Evolutionary conservation across 2,888 invertebrate species (phyloP), one percentile per base, ranked within the genome.

Genomic region (Caradrina clavipalpis): DNA sequence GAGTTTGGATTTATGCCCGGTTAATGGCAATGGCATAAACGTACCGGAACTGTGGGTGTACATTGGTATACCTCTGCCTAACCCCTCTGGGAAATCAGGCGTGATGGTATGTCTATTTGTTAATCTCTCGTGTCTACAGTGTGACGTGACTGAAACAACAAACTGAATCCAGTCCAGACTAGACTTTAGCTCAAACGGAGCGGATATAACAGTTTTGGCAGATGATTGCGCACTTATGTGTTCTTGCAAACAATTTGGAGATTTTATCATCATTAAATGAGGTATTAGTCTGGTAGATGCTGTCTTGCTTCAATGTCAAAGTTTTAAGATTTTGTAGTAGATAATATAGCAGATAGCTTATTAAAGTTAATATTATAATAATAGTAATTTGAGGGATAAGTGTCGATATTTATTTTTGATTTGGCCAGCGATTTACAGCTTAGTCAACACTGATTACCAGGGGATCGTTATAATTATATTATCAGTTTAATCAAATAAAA

Each of bases 121-220:
- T 35, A 7, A 35, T 45, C n/a, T 55, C n/a, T 26, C 26, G 26
- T n/a, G n/a, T 26, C 26, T n/a, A 15, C 19, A 7, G 26, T 57
- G 39, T 21, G 26, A 60, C 17, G 15, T 39, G 26, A 4, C 39
- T 57, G 42, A 60, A 74, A 56, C 26, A 72, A 50, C 21, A n/a
- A 70, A 60, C 54, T 53, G 45, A 66, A 68, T 79, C 75, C 57
- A 74, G 66, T 26, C 31, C 21, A 47, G 45, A 31, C 75, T 51
- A 65, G 70, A 61, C 56, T 59, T 65, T 47, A 56, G 56, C 53
- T 69, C 42, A 8, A 70, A 63, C 31, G 26, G 17, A 35, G 54
- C 80, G 83, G 80, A 83, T 80, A 76, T 62, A 60, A 67, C 71
- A 71, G 57, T 69, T 80, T 83, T 80, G 80, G 58, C 81, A 69